Evolutionary conservation across 2,113 vertebrate species (phyloP).

Genomic region (Rhea pennata): DNA sequence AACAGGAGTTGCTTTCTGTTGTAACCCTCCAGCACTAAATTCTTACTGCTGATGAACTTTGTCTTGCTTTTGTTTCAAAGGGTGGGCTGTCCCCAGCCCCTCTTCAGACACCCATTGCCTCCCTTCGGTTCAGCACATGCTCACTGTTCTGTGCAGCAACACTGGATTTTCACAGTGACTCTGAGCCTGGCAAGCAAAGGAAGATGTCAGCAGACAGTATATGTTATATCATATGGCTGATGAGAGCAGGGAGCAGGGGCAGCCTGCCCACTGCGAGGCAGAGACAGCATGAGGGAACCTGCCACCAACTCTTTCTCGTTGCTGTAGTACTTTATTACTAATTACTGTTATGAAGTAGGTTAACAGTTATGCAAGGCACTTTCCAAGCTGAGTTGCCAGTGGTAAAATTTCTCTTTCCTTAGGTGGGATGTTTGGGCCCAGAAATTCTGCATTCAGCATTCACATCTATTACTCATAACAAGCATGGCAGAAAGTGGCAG

Average conservation of each 20-base stretch:
- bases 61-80: not conserved
- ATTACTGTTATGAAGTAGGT: not conserved
- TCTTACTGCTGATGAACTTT: accelerated
- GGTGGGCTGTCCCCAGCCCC: not conserved
- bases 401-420: not conserved
- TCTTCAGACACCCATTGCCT: not conserved
- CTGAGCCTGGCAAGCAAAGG: not conserved
- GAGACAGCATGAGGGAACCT: not conserved
- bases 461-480: not conserved
- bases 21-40: not conserved
- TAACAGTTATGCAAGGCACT: not conserved
- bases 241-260: not conserved
- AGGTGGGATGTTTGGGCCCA: not conserved
- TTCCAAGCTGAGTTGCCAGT: not conserved
- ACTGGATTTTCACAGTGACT: not conserved
- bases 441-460: accelerated
- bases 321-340: not conserved
- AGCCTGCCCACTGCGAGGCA: not conserved
- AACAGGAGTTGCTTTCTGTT: not conserved
- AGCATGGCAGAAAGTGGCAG: not conserved
- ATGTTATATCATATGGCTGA: not conserved
- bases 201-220: accelerated
- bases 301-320: not conserved
- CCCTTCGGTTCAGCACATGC: not conserved
- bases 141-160: not conserved